Conservation (phyloP, 2,113 vertebrate genomes). For the Choloepus hoffmanni region DNA sequence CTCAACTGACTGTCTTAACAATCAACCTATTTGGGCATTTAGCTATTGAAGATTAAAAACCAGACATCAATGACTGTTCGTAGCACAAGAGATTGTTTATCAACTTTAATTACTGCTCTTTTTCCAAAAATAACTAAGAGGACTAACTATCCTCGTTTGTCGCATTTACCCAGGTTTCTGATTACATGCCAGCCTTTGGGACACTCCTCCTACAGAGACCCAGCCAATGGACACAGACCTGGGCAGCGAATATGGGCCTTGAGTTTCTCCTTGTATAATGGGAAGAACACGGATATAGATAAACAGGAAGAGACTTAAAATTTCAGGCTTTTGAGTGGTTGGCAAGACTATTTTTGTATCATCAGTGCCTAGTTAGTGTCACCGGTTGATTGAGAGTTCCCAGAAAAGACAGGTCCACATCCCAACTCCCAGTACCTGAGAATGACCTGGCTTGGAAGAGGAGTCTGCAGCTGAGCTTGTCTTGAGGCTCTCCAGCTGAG, state of each 20-base stretch:
- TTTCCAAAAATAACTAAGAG: background rate
- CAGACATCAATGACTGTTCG: background rate
- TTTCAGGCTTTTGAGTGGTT: background rate
- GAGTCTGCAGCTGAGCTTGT: background rate
- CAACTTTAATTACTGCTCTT: background rate
- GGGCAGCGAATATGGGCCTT: no score
- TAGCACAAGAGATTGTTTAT: background rate
- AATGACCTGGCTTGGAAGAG: background rate
- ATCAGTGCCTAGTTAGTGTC: background rate
- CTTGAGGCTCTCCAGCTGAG: background rate
- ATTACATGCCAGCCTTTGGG: background rate
- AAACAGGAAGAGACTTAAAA: background rate
- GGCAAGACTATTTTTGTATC: background rate
- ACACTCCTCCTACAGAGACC: background rate
- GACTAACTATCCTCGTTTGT: background rate
- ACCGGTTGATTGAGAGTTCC: background rate
- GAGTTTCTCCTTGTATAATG: background rate
- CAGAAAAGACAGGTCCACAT: background rate
- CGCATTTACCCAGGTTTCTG: background rate
- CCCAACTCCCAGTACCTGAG: background rate
- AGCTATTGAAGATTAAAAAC: conserved; percentile 60
- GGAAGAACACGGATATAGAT: no score
- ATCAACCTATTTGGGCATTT: conserved; percentile 49
- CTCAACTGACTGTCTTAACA: conserved; percentile 34
- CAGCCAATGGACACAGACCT: background rate